phyloP scores from a whole-genome alignment of 2,888 invertebrate species.

The Enoplolaimus lenunculus region DNA sequence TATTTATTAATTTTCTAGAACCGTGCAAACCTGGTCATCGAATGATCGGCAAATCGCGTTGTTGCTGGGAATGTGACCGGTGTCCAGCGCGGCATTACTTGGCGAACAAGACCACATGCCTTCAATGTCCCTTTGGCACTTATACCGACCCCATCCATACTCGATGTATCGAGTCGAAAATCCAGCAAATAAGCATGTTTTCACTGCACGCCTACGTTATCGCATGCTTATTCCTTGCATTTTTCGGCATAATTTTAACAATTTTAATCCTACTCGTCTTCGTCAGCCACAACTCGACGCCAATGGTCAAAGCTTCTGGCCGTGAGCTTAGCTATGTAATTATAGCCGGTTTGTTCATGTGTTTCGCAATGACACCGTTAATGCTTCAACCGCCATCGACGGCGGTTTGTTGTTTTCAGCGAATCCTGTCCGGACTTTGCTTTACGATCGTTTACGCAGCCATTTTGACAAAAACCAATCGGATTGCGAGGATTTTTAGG shows the following conservation, averaged over 20 bases:
- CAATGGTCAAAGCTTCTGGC: slow-evolving; percentile 45
- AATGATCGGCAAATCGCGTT: not conserved
- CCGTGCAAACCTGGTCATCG: slow-evolving; percentile 5
- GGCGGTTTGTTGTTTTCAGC: slow-evolving; percentile 42
- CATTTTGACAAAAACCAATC: slow-evolving; percentile 44
- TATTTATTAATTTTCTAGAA: too few relatives aligned
- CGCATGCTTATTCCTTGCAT: slow-evolving; percentile 15
- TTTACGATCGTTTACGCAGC: slow-evolving; percentile 44
- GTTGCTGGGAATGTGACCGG: not conserved
- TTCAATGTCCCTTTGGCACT: slow-evolving; percentile 62
- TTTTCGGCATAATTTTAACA: slow-evolving; percentile 39
- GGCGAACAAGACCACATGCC: slow-evolving; percentile 58
- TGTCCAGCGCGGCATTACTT: not conserved
- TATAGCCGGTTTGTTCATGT: slow-evolving; percentile 40
- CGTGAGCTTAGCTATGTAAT: slow-evolving; percentile 44
- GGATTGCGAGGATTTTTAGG: slow-evolving; percentile 42
- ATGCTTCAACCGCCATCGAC: slow-evolving; percentile 41
- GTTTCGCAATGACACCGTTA: slow-evolving; percentile 42
- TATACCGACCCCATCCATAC: slow-evolving; percentile 63
- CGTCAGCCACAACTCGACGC: slow-evolving; percentile 40
- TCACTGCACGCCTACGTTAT: slow-evolving; percentile 17
- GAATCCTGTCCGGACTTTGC: slow-evolving; percentile 42
- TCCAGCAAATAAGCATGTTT: not conserved
- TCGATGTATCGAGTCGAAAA: slow-evolving; percentile 34
- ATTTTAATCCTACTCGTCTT: slow-evolving; percentile 41